Conservation (phyloP, 53 echinoderm and acorn worm species). For the Holothuria scabra region DNA sequence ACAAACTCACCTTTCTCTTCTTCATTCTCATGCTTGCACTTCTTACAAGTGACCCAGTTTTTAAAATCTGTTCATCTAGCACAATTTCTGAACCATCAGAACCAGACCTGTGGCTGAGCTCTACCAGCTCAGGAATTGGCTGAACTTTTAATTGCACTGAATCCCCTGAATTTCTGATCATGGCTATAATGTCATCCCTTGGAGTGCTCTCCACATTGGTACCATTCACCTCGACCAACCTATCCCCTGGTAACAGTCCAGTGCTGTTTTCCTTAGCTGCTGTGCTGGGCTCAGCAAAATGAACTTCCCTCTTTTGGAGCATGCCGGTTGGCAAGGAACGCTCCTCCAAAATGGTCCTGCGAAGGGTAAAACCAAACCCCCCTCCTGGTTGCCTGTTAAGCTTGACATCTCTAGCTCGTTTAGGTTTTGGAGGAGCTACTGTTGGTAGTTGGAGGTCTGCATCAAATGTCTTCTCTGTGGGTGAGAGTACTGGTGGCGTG, state of each 20-base stretch:
- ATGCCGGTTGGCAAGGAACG: conserved; percentile 64
- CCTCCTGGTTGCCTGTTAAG: conserved; percentile 85
- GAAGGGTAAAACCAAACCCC: conserved; percentile 92
- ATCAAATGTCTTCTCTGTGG: conserved; percentile 75
- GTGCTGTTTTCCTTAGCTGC: conserved; percentile 87
- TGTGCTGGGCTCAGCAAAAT: conserved; percentile 95
- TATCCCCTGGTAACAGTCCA: conserved; percentile 89
- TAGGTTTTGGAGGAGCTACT: conserved; percentile 83
- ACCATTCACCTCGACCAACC: conserved; percentile 93
- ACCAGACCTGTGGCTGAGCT: conserved; percentile 88
- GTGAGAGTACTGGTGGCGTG: conserved; percentile 37
- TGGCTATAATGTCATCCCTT: conserved; percentile 81
- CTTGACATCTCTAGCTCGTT: conserved; percentile 82
- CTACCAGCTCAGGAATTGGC: conserved; percentile 94
- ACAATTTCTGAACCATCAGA: conserved; percentile 80
- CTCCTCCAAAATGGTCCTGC: conserved; percentile 87
- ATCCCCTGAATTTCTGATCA: conserved; percentile 90
- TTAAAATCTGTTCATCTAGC: conserved; percentile 86
- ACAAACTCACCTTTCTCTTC: conserved; percentile 61
- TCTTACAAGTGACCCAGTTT: conserved; percentile 82
- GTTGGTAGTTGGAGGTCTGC: conserved; percentile 79
- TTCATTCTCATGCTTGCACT: conserved; percentile 84
- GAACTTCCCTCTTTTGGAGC: conserved; percentile 73
- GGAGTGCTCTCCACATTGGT: conserved; percentile 80
- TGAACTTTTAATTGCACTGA: conserved; percentile 87